Conservation (phyloP, 2,888 invertebrate species). For the Coremacera marginata region DNA sequence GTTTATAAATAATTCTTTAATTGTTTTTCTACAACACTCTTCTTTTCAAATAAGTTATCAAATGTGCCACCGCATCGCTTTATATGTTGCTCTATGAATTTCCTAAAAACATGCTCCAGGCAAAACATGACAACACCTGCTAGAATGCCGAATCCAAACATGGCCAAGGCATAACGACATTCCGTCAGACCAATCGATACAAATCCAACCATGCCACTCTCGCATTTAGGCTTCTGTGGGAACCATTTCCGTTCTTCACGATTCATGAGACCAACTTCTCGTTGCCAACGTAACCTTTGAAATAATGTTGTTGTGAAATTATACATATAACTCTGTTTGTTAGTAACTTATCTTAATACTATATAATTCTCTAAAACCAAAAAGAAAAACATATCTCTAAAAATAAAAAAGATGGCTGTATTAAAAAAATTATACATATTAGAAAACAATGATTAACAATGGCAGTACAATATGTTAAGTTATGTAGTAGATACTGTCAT, state of each 20-base stretch:
- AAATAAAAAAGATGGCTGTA: too few species aligned
- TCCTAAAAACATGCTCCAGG: conserved; percentile 52
- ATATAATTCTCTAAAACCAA: too few species aligned
- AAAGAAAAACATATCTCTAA: too few species aligned
- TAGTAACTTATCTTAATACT: background rate
- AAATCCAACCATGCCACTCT: conserved; percentile 70
- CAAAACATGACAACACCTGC: conserved; percentile 55
- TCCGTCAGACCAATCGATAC: conserved; percentile 72
- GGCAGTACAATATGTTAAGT: too few species aligned
- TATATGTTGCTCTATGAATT: background rate
- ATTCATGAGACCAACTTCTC: conserved; percentile 73
- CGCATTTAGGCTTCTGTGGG: conserved; percentile 72
- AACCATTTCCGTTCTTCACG: conserved; percentile 72
- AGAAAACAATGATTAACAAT: too few species aligned
- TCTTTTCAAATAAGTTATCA: too few species aligned
- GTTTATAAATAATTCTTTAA: background rate
- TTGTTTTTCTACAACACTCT: too few species aligned
- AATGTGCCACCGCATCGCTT: background rate
- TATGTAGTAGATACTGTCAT: too few species aligned
- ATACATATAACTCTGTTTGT: background rate
- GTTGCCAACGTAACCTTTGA: conserved; percentile 73
- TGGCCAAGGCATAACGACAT: conserved; percentile 71
- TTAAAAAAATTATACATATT: too few species aligned
- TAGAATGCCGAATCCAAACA: conserved; percentile 61
- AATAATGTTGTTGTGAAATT: too few species aligned